Conservation (phyloP, 2,888 invertebrate genomes). For the Parelbella ahira region DNA sequence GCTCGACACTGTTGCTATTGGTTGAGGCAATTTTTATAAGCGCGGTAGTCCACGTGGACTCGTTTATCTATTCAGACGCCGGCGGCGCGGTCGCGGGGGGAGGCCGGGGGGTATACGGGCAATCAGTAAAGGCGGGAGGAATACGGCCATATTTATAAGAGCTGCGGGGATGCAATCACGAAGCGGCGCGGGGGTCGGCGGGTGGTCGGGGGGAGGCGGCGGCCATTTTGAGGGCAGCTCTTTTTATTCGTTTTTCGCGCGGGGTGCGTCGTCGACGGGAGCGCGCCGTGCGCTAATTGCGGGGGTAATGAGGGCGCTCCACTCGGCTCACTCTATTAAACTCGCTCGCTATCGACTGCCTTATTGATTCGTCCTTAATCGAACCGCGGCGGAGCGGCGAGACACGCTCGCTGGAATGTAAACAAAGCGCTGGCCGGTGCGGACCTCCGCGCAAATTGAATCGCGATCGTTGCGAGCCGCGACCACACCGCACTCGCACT, state of each 20-base stretch:
- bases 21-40: slow-evolving; percentile 77
- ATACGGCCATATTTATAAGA: slow-evolving; percentile 82
- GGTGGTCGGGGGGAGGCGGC: slow-evolving; percentile 78
- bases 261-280: slow-evolving; percentile 77
- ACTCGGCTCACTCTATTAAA: slow-evolving; percentile 78
- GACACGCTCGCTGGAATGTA: slow-evolving; percentile 54
- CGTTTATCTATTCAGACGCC: slow-evolving; percentile 82
- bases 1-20: slow-evolving; percentile 51
- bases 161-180: slow-evolving; percentile 82
- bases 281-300: slow-evolving; percentile 79
- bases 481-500: slow-evolving; percentile 8
- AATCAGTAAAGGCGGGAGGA: slow-evolving; percentile 82
- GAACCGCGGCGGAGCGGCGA: slow-evolving; percentile 58
- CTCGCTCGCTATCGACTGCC: slow-evolving; percentile 76
- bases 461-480: slow-evolving; percentile 50
- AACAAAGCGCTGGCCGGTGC: slow-evolving; percentile 50
- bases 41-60: slow-evolving; percentile 79
- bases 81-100: slow-evolving; percentile 80
- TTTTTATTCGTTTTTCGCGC: slow-evolving; percentile 82
- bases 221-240: slow-evolving; percentile 88
- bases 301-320: slow-evolving; percentile 80
- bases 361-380: slow-evolving; percentile 79
- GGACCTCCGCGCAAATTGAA: slow-evolving; percentile 55
- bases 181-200: slow-evolving; percentile 76
- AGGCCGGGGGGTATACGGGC: slow-evolving; percentile 80